Evolutionary conservation across 2,888 invertebrate genomes (phyloP).

Genomic region (Laothoe populi): DNA sequence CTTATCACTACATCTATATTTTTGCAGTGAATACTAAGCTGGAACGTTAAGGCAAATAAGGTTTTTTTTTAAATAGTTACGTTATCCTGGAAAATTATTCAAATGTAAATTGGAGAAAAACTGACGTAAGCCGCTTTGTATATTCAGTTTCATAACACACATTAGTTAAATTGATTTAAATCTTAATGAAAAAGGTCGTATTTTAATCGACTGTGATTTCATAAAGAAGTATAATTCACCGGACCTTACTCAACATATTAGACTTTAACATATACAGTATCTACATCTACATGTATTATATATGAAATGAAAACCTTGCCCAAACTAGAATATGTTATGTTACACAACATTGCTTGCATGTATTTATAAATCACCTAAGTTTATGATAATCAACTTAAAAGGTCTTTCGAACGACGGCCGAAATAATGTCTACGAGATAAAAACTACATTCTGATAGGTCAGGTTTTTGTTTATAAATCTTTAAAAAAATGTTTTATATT

Average conservation of each 20-base stretch:
- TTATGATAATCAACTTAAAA: background rate
- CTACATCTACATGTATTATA: background rate
- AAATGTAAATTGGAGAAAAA: too few relatives aligned
- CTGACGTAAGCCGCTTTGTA: too few relatives aligned
- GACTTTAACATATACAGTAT: background rate
- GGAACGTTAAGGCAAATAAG: too few relatives aligned
- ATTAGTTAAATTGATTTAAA: too few relatives aligned
- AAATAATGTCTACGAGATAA: background rate
- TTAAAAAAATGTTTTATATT: too few relatives aligned
- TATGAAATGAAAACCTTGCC: background rate
- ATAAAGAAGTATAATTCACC: background rate
- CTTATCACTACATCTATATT: too few relatives aligned
- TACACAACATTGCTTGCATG: background rate
- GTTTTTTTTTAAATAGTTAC: too few relatives aligned
- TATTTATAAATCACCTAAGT: too few relatives aligned
- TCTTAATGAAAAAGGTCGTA: too few relatives aligned
- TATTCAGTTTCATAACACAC: background rate
- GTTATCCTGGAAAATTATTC: too few relatives aligned
- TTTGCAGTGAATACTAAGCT: too few relatives aligned
- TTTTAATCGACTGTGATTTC: too few relatives aligned
- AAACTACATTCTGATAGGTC: background rate
- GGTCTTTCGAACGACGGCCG: background rate
- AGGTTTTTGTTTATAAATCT: background rate
- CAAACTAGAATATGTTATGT: background rate
- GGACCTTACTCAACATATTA: background rate